phyloP scores from a whole-genome alignment of 2,113 vertebrate species.

The Mesitornis unicolor region DNA sequence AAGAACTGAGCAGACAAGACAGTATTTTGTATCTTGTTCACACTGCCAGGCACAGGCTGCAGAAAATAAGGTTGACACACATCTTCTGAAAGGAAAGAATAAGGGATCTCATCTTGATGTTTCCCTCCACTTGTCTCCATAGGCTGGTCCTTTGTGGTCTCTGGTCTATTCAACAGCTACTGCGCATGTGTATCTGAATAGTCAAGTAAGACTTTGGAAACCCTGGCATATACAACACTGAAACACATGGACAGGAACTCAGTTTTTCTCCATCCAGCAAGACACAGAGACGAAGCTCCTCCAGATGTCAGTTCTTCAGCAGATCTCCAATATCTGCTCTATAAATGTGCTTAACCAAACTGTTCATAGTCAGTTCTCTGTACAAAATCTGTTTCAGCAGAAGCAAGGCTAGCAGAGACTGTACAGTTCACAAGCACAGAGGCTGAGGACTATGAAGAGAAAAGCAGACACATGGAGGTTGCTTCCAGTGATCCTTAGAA shows the following conservation, averaged over 20 bases:
- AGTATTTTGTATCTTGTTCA: not conserved
- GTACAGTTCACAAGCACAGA: not conserved
- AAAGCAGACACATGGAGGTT: fast-evolving
- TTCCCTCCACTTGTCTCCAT: not conserved
- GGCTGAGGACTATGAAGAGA: not conserved
- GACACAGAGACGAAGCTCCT: not conserved
- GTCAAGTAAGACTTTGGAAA: not conserved
- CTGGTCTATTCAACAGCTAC: not conserved
- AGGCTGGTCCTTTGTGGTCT: not conserved
- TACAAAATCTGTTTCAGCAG: not conserved
- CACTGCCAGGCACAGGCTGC: not conserved
- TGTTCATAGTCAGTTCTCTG: not conserved
- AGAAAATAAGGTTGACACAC: not conserved
- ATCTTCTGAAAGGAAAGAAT: not conserved
- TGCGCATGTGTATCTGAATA: fast-evolving
- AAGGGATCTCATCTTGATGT: not conserved
- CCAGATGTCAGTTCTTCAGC: not conserved
- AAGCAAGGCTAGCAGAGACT: not conserved
- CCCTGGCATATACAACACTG: not conserved
- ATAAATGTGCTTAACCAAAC: not conserved
- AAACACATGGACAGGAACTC: not conserved
- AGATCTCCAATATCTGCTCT: not conserved
- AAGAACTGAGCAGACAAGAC: not conserved
- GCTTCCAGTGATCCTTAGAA: not conserved
- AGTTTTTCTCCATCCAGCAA: not conserved